A percentile compares a stretch with the other conserved stretches of the same genome.
phyloP scores from a whole-genome alignment of 2,113 vertebrate genomes.

The Anseranas semipalmata region DNA sequence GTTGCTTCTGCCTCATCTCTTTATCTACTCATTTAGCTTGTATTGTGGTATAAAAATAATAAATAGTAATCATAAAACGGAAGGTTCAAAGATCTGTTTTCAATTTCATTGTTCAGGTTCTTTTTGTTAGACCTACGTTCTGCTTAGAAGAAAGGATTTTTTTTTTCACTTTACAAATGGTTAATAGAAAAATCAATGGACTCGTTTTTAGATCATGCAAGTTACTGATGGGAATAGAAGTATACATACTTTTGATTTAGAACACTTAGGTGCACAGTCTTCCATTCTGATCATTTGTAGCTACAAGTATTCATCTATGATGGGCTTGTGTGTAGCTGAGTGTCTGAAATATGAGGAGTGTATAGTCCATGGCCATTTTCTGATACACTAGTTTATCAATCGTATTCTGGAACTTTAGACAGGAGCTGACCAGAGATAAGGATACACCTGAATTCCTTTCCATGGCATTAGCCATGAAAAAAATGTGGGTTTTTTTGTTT shows the following conservation, averaged over 20 bases:
- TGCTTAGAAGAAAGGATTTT: neutral
- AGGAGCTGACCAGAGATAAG: neutral
- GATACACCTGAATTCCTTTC: neutral
- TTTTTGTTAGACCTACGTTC: neutral
- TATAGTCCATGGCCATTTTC: neutral
- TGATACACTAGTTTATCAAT: neutral
- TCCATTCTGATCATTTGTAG: neutral
- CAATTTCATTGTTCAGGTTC: neutral
- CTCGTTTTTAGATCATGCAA: neutral
- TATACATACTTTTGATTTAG: neutral
- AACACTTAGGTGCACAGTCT: neutral
- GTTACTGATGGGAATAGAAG: neutral
- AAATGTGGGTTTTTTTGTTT: rapidly evolving
- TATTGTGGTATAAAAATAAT: neutral
- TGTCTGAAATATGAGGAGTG: neutral
- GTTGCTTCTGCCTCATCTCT: neutral
- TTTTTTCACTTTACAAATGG: neutral
- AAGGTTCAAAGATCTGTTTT: neutral
- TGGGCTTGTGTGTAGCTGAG: neutral
- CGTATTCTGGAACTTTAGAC: neutral
- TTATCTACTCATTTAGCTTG: neutral
- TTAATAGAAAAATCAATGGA: neutral
- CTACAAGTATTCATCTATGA: neutral
- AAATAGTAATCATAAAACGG: neutral
- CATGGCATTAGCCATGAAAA: neutral